Evolutionary conservation across 2,888 invertebrate species (phyloP), one percentile per base, ranked within the genome.

Genomic region (Chymomyza caudatula): DNA sequence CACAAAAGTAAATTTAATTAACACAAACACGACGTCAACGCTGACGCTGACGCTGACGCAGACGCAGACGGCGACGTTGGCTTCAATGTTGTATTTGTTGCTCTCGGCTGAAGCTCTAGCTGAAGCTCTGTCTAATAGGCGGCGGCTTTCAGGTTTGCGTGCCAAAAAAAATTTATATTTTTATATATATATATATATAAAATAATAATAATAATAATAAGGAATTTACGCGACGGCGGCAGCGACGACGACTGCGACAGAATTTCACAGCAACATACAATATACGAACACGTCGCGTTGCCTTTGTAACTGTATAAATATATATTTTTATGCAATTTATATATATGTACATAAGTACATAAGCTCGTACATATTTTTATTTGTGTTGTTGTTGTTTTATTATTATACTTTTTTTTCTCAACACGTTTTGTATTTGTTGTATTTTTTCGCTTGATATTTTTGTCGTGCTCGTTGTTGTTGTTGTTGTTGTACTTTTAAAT

Each of bases 1-100:
- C 83, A 84, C 83, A 84, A 86, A 82, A 86, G 83, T 86, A 84
- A 86, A 84, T 83, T 86, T 74, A 84, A 84, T 86, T 84, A 84
- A 86, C 83, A 84, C 83, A 86, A 43, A 79, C 77, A 74, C 70
- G 69, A 23, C 78, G 67, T 51, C 54, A 55, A 56, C 54, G 43
- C 42, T 54, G 65, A n/a, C n/a, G n/a, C n/a, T n/a, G n/a, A 53
- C 63, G 60, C 61, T 67, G 73, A 49, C 64, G 58, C 63, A 42
- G 71, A 62, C 69, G 77, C 52, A 63, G 73, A 67, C 74, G 63
- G 22, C 25, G 57, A 19, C 17, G 56, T 15, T 6, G 43, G 6
- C 42, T 19, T 2, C 19, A 17, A 13, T 20, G 56, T 43, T 20
- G 22, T 17, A 23, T 43, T 56, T 42, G 56, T 42, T 42, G 56